A percentile compares a stretch with the other conserved stretches of the same genome.
These are phyloP conservation scores for Anastrepha ludens DNA, from an alignment of 1,140 invertebrate genomes.

Conservation along the genomic window DNA sequence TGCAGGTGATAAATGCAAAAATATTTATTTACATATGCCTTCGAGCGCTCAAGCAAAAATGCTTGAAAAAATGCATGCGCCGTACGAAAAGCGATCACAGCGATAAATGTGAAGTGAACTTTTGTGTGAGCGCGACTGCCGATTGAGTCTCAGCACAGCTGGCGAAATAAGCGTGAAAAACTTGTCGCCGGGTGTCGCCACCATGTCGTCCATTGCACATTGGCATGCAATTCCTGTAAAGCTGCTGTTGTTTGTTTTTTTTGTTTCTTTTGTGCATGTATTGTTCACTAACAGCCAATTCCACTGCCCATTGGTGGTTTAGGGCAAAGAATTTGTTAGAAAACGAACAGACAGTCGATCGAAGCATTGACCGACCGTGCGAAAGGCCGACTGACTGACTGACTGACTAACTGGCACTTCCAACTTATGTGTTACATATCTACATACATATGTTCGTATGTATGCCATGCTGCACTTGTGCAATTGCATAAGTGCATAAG, in stretches of 20 bases:
- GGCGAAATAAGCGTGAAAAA: not conserved
- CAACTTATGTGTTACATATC: not conserved
- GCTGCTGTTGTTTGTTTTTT: not conserved
- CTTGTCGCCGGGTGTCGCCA: constrained; percentile 38
- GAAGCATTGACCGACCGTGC: not conserved
- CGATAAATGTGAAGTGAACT: not conserved
- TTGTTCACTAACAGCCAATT: not conserved
- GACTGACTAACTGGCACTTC: not conserved
- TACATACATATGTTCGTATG: not conserved
- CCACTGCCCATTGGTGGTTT: not conserved
- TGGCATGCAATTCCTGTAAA: not conserved
- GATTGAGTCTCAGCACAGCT: not conserved
- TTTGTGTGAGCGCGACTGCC: not conserved
- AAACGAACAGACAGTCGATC: too few relatives aligned
- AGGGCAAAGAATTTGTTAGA: not conserved
- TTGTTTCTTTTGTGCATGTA: not conserved
- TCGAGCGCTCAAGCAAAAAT: not conserved
- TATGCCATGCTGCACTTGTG: not conserved
- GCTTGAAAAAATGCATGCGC: not conserved
- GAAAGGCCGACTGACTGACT: not conserved
- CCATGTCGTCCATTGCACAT: not conserved
- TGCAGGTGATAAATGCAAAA: not conserved
- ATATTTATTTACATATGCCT: not conserved
- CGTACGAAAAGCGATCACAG: not conserved
- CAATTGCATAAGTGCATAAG: constrained; percentile 22